phyloP scores from a whole-genome alignment of 2,797 vertebrate genomes.

The Microctenopoma stevenorrisi region DNA sequence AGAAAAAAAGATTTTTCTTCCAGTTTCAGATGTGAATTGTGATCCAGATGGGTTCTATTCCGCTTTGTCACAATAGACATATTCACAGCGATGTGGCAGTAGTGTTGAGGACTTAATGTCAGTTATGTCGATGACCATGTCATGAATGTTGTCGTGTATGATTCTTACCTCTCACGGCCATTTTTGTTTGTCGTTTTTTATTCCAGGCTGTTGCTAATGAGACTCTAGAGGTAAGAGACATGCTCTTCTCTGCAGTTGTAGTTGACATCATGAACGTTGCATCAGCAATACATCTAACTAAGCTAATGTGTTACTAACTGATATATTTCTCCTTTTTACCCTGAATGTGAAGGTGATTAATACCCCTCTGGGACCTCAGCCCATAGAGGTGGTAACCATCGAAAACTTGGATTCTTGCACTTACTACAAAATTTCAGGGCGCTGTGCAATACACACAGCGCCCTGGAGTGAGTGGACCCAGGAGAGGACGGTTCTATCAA shows the following conservation, averaged over 20 bases:
- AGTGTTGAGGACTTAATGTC: too few relatives aligned
- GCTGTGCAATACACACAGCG: conserved; percentile 50
- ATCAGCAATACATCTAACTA: not conserved
- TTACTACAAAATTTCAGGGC: conserved; percentile 59
- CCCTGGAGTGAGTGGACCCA: conserved; percentile 76
- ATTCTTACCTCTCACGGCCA: not conserved
- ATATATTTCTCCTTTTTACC: not conserved
- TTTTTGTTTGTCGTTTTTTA: conserved; percentile 4
- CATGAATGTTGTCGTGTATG: too few relatives aligned
- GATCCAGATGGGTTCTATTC: not conserved
- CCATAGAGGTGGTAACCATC: fast-evolving
- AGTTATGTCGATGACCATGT: too few relatives aligned
- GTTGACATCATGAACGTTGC: not conserved
- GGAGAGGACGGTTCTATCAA: conserved; percentile 41
- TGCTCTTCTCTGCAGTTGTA: not conserved
- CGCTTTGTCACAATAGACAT: not conserved
- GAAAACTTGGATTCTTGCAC: conserved; percentile 60
- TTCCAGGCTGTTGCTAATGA: conserved; percentile 19
- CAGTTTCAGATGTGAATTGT: not conserved
- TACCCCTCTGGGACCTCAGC: fast-evolving
- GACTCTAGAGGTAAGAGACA: conserved; percentile 22
- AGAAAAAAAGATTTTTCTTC: not conserved
- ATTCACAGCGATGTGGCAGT: too few relatives aligned
- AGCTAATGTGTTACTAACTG: conserved; percentile 5
- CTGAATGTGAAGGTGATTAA: conserved; percentile 15